Percentiles rank a stretch among this genome's conserved stretches.
These are phyloP conservation scores for Characodon lateralis DNA, from an alignment of 2,797 vertebrate genomes.

Conservation along the genomic window DNA sequence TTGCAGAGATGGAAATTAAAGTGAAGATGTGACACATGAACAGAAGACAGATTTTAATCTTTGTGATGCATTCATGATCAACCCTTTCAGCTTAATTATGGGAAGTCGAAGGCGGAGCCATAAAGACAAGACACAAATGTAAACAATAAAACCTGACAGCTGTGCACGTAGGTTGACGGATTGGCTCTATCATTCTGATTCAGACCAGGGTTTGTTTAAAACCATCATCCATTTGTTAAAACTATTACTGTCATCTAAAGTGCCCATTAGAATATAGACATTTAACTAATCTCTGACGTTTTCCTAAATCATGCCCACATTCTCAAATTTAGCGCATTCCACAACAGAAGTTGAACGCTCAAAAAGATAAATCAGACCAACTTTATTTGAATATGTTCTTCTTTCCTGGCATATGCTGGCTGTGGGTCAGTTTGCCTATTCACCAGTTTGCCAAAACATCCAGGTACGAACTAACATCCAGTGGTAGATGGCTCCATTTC, in stretches of 20 bases:
- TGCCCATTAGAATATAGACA: not conserved
- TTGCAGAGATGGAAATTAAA: conserved; percentile 12
- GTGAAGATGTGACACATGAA: conserved; percentile 24
- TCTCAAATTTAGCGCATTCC: not conserved
- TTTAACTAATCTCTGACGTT: not conserved
- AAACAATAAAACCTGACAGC: conserved; percentile 41
- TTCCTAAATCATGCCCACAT: not conserved
- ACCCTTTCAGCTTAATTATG: conserved; percentile 2
- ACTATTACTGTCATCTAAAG: not conserved
- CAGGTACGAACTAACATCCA: no score
- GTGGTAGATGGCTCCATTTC: no score
- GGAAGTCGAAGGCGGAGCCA: conserved; percentile 24
- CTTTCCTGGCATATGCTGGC: not conserved
- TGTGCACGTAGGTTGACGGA: conserved; percentile 9
- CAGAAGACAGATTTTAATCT: conserved; percentile 46
- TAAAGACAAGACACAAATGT: conserved; percentile 30
- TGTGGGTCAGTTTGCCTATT: no score
- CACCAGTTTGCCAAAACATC: no score
- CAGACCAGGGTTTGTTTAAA: conserved; percentile 34
- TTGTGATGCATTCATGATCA: conserved; percentile 19
- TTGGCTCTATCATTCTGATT: conserved; percentile 19
- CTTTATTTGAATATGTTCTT: not conserved
- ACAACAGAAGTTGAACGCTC: not conserved
- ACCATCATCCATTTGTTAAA: not conserved
- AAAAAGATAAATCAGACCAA: not conserved